phyloP scores from a whole-genome alignment of 2,113 vertebrate species.

The Salminus brasiliensis region DNA sequence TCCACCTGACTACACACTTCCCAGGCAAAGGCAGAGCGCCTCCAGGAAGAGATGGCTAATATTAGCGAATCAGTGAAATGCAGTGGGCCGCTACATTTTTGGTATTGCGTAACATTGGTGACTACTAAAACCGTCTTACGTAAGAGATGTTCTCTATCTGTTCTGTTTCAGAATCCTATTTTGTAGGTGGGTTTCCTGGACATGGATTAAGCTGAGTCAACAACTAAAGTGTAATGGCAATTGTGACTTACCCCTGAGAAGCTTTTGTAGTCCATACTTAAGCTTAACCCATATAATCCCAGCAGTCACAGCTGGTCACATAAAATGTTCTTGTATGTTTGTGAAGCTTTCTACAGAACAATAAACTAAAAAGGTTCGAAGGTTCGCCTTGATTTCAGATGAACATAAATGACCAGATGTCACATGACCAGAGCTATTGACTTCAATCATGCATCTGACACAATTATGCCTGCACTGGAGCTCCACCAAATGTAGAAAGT shows the following conservation, averaged over 20 bases:
- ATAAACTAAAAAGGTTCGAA: too few species aligned
- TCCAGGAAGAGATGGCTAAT: slow-evolving; percentile 4
- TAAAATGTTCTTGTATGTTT: too few species aligned
- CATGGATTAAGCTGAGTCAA: not conserved
- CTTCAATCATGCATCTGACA: too few species aligned
- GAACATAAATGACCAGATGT: too few species aligned
- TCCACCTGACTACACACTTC: not conserved
- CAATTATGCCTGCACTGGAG: too few species aligned
- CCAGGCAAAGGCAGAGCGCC: slow-evolving; percentile 5
- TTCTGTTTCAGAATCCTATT: not conserved
- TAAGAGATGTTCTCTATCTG: not conserved
- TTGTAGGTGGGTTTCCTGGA: not conserved
- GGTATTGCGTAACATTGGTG: not conserved
- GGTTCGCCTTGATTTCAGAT: too few species aligned
- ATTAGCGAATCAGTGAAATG: not conserved
- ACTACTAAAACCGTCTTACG: not conserved
- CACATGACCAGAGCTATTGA: too few species aligned
- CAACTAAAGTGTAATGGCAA: not conserved
- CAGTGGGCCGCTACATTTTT: slow-evolving; percentile 4
- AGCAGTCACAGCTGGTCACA: too few species aligned
- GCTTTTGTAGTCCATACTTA: not conserved
- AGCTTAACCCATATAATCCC: not conserved
- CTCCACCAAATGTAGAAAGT: too few species aligned
- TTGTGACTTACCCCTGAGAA: not conserved
- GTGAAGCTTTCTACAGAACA: too few species aligned